Percentiles rank a stretch among this genome's conserved stretches.
phyloP scores from a whole-genome alignment of 2,113 vertebrate genomes.

The Bujurquina vittata region DNA sequence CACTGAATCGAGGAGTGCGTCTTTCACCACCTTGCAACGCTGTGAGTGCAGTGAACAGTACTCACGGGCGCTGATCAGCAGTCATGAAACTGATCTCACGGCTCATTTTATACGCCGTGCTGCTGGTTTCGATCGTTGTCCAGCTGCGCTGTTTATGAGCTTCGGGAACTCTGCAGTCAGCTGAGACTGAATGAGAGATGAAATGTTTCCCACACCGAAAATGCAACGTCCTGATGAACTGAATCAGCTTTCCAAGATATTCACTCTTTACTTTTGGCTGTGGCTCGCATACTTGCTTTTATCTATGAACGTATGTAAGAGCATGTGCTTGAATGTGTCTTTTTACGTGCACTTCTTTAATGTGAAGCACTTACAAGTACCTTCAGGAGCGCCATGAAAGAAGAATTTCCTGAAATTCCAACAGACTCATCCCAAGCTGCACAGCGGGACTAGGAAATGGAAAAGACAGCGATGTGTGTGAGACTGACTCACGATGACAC shows the following conservation, averaged over 20 bases:
- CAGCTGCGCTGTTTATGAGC: too few species aligned
- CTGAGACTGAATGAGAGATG: not conserved
- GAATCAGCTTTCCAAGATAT: not conserved
- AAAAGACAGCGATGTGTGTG: slow-evolving; percentile 17
- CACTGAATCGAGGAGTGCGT: not conserved
- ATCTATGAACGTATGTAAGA: not conserved
- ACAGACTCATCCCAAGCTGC: not conserved
- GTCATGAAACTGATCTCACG: not conserved
- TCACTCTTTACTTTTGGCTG: not conserved
- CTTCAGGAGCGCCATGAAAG: not conserved
- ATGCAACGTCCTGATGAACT: not conserved
- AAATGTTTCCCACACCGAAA: not conserved
- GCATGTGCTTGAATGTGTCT: not conserved
- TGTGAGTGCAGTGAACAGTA: not conserved
- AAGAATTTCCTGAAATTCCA: slow-evolving; percentile 4
- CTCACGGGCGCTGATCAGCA: too few species aligned
- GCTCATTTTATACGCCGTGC: rapidly evolving
- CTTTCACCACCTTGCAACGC: not conserved
- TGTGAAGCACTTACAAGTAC: not conserved
- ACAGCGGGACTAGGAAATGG: slow-evolving; percentile 27
- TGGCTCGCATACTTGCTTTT: not conserved
- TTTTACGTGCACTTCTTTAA: not conserved
- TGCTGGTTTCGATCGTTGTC: not conserved
- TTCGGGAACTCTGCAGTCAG: not conserved
- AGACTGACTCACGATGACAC: slow-evolving; percentile 13